Base-by-base conservation (phyloP, 2,113 vertebrate species). In the Osmerus eperlanus region DNA sequence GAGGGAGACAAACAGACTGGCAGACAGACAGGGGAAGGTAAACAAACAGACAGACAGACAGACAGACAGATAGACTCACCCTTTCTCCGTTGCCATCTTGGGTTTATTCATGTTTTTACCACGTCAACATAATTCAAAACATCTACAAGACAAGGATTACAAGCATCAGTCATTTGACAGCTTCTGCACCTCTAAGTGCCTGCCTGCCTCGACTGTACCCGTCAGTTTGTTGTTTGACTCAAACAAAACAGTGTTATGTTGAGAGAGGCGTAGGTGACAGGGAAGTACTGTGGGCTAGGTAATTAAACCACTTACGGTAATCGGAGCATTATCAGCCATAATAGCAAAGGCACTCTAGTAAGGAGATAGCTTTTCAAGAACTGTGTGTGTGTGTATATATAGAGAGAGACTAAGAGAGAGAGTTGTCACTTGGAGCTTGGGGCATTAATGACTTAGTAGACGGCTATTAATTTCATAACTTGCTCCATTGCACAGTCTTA, bases 21-120 rank as follows among this genome's bases (percentile, higher is more conserved):
- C 14, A 32, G 62, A 7, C 6, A 29, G 28, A 9, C 7, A 16
- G 28, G 23, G 23, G 23, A 23, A 23, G 23, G 23, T 23, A 23
- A 23, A 15, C 23, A 0, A 14, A 28, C 25, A 28, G 25, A 28
- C 25, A 28, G 25, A 28, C 25, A 25, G 25, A 25, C 25, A 25
- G 25, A 25, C 25, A 64, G 14, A 64, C 29, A 64, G 29, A 29
- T 4, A 1, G 77, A 91, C 92, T 90, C 89, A 98, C 96, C 96
- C 94, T 91, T 98, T 98, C 81, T 97, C 96, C 75, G 94, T 77
- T 76, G 94, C 76, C 89, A 93, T 93, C 94, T 95, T 98, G 83
- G 92, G 85, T 91, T 96, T 98, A 91, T 92, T 97, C 96, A 97
- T 98, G 86, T 93, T 76, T 86, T 86, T 80, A 71, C 85, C 89